Conservation (phyloP, 2,797 vertebrate genomes). For the Takifugu rubripes region DNA sequence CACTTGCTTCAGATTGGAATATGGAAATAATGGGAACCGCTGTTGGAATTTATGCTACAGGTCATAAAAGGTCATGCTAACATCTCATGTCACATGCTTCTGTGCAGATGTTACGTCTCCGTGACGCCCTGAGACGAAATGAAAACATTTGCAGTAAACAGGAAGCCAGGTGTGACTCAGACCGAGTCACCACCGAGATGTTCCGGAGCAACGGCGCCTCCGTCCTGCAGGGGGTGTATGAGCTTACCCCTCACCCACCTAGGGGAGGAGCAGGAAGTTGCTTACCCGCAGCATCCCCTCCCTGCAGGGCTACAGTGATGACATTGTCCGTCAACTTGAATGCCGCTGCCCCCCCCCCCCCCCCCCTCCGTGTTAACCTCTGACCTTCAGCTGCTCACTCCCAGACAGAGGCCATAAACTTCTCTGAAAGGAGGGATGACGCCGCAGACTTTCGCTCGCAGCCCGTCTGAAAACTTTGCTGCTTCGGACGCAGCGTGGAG, state of each 20-base stretch:
- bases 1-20: too few species aligned
- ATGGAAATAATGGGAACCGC: too few species aligned
- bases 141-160: slow-evolving; percentile 25
- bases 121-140: slow-evolving; percentile 36
- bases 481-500: slow-evolving; percentile 25
- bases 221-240: slow-evolving; percentile 20
- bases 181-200: slow-evolving; percentile 50
- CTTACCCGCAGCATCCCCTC: slow-evolving; percentile 31
- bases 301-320: slow-evolving; percentile 29
- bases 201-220: slow-evolving; percentile 45
- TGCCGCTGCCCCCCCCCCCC: slow-evolving; percentile 3
- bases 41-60: too few species aligned
- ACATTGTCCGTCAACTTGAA: slow-evolving; percentile 34
- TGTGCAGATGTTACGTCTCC: slow-evolving; percentile 21
- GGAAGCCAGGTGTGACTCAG: slow-evolving; percentile 58
- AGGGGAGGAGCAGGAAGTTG: slow-evolving; percentile 29
- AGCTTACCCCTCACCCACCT: slow-evolving; percentile 35
- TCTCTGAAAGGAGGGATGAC: slow-evolving; percentile 39
- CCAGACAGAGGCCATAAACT: slow-evolving; percentile 33
- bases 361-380: slow-evolving; percentile 33
- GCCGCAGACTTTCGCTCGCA: slow-evolving; percentile 46
- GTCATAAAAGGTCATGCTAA: too few species aligned
- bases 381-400: slow-evolving; percentile 42
- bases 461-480: slow-evolving; percentile 40
- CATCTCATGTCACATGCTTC: too few species aligned